Evolutionary conservation across 2,888 invertebrate genomes (phyloP).

Genomic region (Cistogaster globosa): DNA sequence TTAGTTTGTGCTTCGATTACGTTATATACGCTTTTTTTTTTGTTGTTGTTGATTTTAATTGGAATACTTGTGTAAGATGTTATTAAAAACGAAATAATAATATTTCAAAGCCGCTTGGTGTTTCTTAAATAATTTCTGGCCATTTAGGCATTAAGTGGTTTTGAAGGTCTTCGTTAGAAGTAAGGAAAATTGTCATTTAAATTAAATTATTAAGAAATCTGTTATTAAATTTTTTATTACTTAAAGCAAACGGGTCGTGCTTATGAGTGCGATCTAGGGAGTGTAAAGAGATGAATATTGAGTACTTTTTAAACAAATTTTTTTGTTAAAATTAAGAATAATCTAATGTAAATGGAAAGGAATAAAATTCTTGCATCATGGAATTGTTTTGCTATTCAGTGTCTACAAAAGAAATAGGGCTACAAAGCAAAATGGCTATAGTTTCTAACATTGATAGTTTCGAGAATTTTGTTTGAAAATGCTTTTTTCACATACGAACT

Average conservation of each 20-base stretch:
- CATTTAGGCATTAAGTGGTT: constrained; percentile 18
- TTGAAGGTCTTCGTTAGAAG: neutral
- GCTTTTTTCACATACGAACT: no score
- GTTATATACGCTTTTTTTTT: no score
- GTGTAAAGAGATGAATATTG: no score
- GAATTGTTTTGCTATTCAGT: no score
- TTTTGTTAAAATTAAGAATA: no score
- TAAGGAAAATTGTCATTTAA: neutral
- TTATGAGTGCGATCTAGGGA: neutral
- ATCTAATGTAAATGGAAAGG: no score
- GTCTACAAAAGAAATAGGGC: no score
- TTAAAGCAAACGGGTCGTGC: neutral
- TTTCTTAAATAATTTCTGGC: constrained; percentile 4
- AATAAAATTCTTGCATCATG: no score
- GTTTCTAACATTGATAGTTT: no score
- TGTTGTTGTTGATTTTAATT: constrained; percentile 41
- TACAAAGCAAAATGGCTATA: no score
- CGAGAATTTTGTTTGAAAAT: no score
- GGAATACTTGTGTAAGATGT: neutral
- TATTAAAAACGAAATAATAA: neutral
- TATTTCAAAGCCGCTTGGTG: neutral
- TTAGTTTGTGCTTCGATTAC: constrained; percentile 57
- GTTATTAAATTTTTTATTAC: neutral
- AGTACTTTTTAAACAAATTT: no score
- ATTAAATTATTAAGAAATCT: constrained; percentile 14